phyloP scores from a whole-genome alignment of 2,797 vertebrate species.

The Coregonus sp. region DNA sequence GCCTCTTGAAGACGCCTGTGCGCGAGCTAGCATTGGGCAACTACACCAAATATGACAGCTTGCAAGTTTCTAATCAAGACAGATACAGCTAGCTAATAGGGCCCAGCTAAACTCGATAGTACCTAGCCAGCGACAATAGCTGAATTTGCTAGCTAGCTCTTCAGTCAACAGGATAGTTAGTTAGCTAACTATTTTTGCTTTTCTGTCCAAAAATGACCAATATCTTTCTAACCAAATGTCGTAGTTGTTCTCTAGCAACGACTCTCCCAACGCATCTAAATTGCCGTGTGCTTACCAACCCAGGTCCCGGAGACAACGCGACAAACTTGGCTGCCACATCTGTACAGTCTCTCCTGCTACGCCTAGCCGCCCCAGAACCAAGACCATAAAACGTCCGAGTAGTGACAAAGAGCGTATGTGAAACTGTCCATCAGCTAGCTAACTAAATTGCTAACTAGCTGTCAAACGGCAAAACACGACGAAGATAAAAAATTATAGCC shows the following conservation, averaged over 20 bases:
- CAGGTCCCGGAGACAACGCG: slow-evolving; percentile 62
- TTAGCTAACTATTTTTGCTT: not conserved
- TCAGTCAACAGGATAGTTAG: not conserved
- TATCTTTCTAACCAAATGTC: slow-evolving; percentile 8
- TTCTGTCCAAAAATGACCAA: not conserved
- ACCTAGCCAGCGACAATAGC: not conserved
- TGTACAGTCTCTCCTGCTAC: slow-evolving; percentile 49
- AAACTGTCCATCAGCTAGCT: slow-evolving; percentile 61
- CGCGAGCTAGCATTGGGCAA: slow-evolving; percentile 27
- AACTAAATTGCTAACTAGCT: slow-evolving; percentile 25
- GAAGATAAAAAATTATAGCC: slow-evolving; percentile 13
- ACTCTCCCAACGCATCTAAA: not conserved
- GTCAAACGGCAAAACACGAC: slow-evolving; percentile 15
- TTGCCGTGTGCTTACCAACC: slow-evolving; percentile 32
- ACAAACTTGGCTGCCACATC: slow-evolving; percentile 68
- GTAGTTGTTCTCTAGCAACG: not conserved
- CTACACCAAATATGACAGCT: slow-evolving; percentile 59
- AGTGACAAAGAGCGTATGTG: slow-evolving; percentile 55
- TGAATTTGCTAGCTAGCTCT: not conserved
- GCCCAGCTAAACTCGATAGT: not conserved
- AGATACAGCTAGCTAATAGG: not conserved
- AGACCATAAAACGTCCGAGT: slow-evolving; percentile 61
- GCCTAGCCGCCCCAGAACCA: slow-evolving; percentile 73
- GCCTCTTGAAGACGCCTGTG: slow-evolving; percentile 36
- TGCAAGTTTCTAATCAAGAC: slow-evolving; percentile 21